Conservation (phyloP, 2,113 vertebrate species). For the Platysteira castanea region DNA sequence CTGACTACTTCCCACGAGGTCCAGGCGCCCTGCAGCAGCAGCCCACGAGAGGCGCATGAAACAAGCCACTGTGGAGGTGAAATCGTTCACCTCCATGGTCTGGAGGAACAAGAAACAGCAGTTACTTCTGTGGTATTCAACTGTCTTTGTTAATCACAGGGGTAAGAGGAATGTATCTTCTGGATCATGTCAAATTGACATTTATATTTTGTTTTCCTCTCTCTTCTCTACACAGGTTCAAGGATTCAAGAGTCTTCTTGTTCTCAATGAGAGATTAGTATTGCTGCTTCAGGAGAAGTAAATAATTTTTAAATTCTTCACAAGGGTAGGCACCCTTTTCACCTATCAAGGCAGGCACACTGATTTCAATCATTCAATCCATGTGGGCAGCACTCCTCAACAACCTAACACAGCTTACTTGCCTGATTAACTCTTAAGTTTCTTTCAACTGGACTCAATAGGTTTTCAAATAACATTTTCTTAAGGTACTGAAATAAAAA, state of each 20-base stretch:
- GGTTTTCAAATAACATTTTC: not conserved
- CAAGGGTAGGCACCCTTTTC: not conserved
- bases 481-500: not conserved
- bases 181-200: not conserved
- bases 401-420: not conserved
- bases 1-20: constrained; percentile 94
- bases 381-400: not conserved
- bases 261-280: not conserved
- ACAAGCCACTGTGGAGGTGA: constrained; percentile 94
- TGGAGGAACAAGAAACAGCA: constrained; percentile 47
- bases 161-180: not conserved
- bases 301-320: not conserved
- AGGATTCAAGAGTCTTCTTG: not conserved
- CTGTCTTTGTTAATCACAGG: not conserved
- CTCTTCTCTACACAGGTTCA: not conserved
- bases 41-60: constrained; percentile 98
- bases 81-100: constrained; percentile 98
- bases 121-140: not conserved
- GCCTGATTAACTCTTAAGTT: not conserved
- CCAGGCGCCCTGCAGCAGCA: constrained; percentile 91
- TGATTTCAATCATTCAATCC: accelerated
- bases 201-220: not conserved
- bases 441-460: not conserved
- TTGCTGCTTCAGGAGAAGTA: not conserved
- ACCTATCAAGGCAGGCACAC: not conserved